phyloP scores from a whole-genome alignment of 2,888 invertebrate genomes.

The Gryllus longicercus region DNA sequence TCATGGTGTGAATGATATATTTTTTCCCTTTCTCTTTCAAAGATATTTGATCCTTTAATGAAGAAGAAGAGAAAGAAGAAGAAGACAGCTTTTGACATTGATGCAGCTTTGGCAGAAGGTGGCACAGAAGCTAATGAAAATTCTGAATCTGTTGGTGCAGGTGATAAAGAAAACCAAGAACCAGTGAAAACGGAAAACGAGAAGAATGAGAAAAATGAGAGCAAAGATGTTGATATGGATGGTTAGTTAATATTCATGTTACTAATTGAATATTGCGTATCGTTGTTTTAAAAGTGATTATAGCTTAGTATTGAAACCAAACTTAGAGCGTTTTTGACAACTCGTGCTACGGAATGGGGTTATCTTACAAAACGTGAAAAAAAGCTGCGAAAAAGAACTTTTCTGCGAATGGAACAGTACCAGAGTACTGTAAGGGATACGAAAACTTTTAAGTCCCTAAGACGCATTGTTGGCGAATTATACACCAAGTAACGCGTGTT shows the following conservation, averaged over 20 bases:
- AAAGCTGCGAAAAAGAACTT: too few relatives aligned
- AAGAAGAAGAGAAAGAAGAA: conserved; percentile 94
- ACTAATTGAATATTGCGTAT: background rate
- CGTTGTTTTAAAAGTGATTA: too few relatives aligned
- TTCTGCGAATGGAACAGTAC: too few relatives aligned
- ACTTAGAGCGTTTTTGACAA: too few relatives aligned
- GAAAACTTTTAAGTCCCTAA: too few relatives aligned
- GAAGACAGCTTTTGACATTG: conserved; percentile 90
- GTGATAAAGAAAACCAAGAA: conserved; percentile 53
- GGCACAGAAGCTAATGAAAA: conserved; percentile 56
- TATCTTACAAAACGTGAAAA: too few relatives aligned
- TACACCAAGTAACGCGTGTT: too few relatives aligned
- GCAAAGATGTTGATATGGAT: conserved; percentile 64
- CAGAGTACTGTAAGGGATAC: too few relatives aligned
- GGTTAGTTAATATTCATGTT: conserved; percentile 33
- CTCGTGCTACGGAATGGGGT: too few relatives aligned
- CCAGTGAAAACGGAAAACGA: conserved; percentile 57
- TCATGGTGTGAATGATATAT: too few relatives aligned
- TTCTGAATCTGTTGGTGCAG: conserved; percentile 55
- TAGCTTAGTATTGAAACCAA: too few relatives aligned
- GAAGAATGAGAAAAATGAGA: background rate
- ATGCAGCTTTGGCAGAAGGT: conserved; percentile 71
- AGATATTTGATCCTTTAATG: conserved; percentile 83
- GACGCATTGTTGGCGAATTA: too few relatives aligned
- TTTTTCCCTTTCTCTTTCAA: conserved; percentile 37